Evolutionary conservation across 2,113 vertebrate species (phyloP).

Genomic region (Numenius arquata): DNA sequence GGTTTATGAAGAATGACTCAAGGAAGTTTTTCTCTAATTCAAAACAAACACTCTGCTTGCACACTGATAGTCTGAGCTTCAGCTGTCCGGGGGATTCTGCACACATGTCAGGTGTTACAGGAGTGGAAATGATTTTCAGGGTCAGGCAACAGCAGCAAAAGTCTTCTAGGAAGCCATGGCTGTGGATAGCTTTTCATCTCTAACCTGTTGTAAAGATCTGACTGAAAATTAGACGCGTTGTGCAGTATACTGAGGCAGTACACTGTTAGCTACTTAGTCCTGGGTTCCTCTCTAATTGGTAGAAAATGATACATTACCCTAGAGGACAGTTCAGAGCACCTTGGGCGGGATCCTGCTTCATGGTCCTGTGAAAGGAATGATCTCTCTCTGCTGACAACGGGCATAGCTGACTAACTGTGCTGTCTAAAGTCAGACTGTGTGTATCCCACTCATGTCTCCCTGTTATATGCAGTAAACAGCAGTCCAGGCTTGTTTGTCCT

Average conservation of each 20-base stretch:
- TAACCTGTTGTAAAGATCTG: not conserved
- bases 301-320: not conserved
- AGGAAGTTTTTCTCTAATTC: conserved; percentile 59
- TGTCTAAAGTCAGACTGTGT: not conserved
- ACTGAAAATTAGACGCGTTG: not conserved
- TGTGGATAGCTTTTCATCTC: not conserved
- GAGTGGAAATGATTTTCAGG: conserved; percentile 3
- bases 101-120: not conserved
- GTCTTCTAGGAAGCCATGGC: not conserved
- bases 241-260: not conserved
- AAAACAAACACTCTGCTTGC: conserved; percentile 46
- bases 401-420: not conserved
- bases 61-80: not conserved
- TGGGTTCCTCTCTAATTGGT: not conserved
- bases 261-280: not conserved
- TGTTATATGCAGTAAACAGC: not conserved
- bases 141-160: not conserved
- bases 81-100: not conserved
- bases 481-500: not conserved
- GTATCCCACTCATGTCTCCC: accelerated
- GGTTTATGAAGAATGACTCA: conserved; percentile 56
- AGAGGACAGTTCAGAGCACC: not conserved
- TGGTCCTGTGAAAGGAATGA: not conserved
- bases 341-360: not conserved
- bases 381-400: not conserved